phyloP scores from a whole-genome alignment of 2,113 vertebrate species.

The Mohoua ochrocephala region DNA sequence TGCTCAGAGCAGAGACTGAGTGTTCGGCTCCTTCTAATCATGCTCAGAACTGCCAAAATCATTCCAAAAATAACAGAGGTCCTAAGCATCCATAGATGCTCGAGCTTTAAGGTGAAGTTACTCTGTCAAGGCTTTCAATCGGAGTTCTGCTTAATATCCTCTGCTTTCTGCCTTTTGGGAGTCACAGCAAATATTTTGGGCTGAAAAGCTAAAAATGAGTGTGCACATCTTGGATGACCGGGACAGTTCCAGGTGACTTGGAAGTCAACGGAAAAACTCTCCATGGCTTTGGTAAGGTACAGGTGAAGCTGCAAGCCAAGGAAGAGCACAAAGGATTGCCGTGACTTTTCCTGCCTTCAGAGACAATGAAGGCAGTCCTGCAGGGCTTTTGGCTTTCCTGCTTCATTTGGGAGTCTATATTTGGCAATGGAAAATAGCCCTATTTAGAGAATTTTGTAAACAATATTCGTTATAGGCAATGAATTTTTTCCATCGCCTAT shows the following conservation, averaged over 20 bases:
- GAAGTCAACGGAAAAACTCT: not conserved
- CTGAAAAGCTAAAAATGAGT: not conserved
- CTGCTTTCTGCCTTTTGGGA: not conserved
- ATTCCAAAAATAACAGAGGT: not conserved
- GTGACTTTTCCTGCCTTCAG: not conserved
- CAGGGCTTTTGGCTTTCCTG: not conserved
- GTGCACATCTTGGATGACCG: not conserved
- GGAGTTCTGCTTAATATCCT: not conserved
- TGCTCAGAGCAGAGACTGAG: not conserved
- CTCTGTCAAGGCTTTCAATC: not conserved
- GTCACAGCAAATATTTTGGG: not conserved
- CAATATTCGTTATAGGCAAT: not conserved
- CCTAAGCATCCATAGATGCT: not conserved
- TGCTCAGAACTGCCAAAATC: not conserved
- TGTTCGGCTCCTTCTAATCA: not conserved
- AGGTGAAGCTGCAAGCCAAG: not conserved
- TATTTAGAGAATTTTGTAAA: conserved; percentile 36
- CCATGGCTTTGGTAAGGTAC: not conserved
- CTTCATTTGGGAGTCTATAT: not conserved
- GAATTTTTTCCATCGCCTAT: not conserved
- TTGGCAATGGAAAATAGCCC: conserved; percentile 6
- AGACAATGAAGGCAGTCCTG: not conserved
- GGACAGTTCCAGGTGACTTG: not conserved
- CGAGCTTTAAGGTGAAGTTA: not conserved
- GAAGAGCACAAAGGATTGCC: not conserved